A percentile compares a stretch with the other conserved stretches of the same genome.
These are phyloP conservation scores for Andrena praecox DNA, from an alignment of 2,888 invertebrate genomes.

Conservation along the genomic window DNA sequence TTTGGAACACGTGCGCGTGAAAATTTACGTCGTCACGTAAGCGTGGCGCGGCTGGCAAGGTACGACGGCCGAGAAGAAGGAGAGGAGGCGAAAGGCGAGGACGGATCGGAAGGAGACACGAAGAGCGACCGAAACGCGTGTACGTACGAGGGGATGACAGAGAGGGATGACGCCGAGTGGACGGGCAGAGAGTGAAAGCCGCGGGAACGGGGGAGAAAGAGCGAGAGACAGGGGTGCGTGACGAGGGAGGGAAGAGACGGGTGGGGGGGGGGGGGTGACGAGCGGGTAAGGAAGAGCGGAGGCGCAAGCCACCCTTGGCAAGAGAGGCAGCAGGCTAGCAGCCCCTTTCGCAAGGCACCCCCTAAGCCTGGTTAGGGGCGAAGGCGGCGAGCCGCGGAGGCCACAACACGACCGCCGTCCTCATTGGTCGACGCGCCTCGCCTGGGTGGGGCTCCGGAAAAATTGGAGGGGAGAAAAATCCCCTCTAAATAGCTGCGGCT, in stretches of 20 bases:
- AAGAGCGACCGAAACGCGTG: slow-evolving; percentile 23
- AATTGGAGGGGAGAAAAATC: slow-evolving; percentile 84
- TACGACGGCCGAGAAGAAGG: slow-evolving; percentile 45
- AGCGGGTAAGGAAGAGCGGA: slow-evolving; percentile 68
- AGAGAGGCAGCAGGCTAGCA: slow-evolving; percentile 71
- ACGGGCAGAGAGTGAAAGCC: slow-evolving; percentile 76
- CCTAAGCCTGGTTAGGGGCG: slow-evolving; percentile 82
- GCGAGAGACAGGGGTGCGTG: slow-evolving; percentile 87
- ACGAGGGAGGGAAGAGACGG: slow-evolving; percentile 70
- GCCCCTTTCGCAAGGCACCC: slow-evolving; percentile 77
- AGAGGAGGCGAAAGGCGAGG: slow-evolving; percentile 3
- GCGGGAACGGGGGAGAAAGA: slow-evolving; percentile 67
- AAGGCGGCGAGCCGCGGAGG: slow-evolving; percentile 85
- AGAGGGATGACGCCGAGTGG: slow-evolving; percentile 66
- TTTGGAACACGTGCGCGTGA: slow-evolving; percentile 73
- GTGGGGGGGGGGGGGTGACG: slow-evolving; percentile 39
- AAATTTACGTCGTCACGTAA: slow-evolving; percentile 67
- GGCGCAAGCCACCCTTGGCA: slow-evolving; percentile 68
- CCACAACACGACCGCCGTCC: slow-evolving; percentile 85
- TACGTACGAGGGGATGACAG: slow-evolving; percentile 14
- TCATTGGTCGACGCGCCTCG: slow-evolving; percentile 83
- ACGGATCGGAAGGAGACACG: slow-evolving; percentile 83
- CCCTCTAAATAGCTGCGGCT: slow-evolving; percentile 84
- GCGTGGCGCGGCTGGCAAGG: slow-evolving; percentile 69
- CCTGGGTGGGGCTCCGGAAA: slow-evolving; percentile 84